These are phyloP conservation scores for Leptopterna dolabrata DNA, from an alignment of 2,888 invertebrate genomes.

Conservation along the genomic window DNA sequence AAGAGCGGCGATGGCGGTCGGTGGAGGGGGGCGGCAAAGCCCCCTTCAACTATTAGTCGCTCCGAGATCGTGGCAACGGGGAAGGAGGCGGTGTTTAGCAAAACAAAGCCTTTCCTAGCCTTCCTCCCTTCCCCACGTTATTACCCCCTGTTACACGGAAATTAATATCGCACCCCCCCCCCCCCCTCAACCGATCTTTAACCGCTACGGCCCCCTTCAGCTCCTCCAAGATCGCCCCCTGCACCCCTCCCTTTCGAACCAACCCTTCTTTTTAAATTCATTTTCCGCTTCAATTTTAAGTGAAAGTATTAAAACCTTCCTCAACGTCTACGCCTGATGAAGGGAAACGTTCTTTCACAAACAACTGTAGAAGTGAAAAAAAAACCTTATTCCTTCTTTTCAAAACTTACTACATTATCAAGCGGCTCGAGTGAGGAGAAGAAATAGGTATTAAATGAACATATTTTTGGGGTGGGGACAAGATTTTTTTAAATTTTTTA, in stretches of 20 bases:
- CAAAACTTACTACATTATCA: not conserved
- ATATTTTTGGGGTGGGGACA: no score
- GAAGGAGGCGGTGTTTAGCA: conserved; percentile 50
- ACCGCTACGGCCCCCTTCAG: conserved; percentile 4
- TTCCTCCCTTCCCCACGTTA: conserved; percentile 41
- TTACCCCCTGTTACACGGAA: conserved; percentile 56
- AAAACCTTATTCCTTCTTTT: not conserved
- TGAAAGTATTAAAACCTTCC: conserved; percentile 48
- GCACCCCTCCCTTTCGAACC: not conserved
- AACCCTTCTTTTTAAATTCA: conserved; percentile 39
- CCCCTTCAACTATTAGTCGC: conserved; percentile 12
- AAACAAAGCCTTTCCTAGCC: conserved; percentile 48
- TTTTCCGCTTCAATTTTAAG: conserved; percentile 52
- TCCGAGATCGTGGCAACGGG: not conserved
- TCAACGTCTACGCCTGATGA: conserved; percentile 27
- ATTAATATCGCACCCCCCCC: conserved; percentile 48
- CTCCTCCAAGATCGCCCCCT: conserved; percentile 17
- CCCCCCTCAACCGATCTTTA: not conserved
- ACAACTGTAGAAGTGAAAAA: not conserved
- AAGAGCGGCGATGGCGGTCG: not conserved
- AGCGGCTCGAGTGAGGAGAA: not conserved
- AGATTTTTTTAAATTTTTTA: no score
- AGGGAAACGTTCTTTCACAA: conserved; percentile 41
- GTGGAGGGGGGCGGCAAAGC: not conserved
- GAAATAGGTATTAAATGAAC: no score